phyloP scores from a whole-genome alignment of 1,140 invertebrate species.

The Lerema accius region DNA sequence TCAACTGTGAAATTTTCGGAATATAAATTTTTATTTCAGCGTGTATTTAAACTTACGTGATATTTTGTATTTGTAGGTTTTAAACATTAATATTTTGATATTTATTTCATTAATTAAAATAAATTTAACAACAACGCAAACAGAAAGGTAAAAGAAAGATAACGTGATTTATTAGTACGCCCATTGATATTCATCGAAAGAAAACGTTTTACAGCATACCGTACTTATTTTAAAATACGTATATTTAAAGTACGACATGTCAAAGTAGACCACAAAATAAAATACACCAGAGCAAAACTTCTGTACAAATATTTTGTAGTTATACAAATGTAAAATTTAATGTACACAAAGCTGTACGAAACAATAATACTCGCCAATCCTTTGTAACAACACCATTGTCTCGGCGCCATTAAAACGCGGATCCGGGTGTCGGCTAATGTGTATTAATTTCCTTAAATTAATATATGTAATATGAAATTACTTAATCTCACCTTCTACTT shows the following conservation, averaged over 20 bases:
- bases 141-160: too few species aligned
- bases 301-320: neutral
- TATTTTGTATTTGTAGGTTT: neutral
- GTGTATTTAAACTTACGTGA: too few species aligned
- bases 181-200: too few species aligned
- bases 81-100: too few species aligned
- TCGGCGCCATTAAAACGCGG: conserved; percentile 62
- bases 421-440: conserved; percentile 73
- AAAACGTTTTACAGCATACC: too few species aligned
- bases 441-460: conserved; percentile 71
- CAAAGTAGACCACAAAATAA: neutral
- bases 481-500: conserved; percentile 1
- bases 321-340: conserved; percentile 14
- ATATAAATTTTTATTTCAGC: conserved; percentile 19
- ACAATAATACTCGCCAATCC: conserved; percentile 66
- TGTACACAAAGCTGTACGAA: conserved; percentile 49
- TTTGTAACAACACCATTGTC: conserved; percentile 70
- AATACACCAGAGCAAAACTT: neutral
- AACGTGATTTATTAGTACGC: too few species aligned
- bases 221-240: too few species aligned
- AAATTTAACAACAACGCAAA: too few species aligned
- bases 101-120: too few species aligned
- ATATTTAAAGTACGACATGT: too few species aligned
- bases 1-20: neutral
- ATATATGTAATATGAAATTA: conserved; percentile 29